Percentiles rank a stretch among this genome's conserved stretches.
Evolutionary conservation across 1,140 invertebrate species (phyloP).

Genomic region (Papilio polyxenes): DNA sequence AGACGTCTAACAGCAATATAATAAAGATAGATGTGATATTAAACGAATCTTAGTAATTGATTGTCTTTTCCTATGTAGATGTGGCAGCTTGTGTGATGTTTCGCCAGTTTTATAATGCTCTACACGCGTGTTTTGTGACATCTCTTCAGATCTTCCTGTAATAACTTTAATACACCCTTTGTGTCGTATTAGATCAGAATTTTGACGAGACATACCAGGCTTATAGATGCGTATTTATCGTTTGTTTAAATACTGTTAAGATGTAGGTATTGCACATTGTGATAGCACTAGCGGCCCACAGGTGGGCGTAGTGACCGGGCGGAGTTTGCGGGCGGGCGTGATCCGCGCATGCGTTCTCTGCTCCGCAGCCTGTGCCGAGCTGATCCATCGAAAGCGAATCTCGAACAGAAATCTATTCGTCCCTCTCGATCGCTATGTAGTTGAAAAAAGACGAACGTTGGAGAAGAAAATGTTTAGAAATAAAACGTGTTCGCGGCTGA

Average conservation of each 20-base stretch:
- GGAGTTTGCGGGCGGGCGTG: conserved; percentile 64
- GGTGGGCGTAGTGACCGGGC: conserved; percentile 74
- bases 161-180: conserved; percentile 33
- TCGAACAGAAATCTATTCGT: conserved; percentile 59
- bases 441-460: conserved; percentile 66
- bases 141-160: conserved; percentile 43
- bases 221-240: conserved; percentile 37
- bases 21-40: conserved; percentile 50
- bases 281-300: conserved; percentile 65
- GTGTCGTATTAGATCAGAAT: conserved; percentile 36
- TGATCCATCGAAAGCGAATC: conserved; percentile 57
- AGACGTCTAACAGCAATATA: conserved; percentile 42
- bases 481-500: conserved; percentile 56
- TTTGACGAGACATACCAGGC: conserved; percentile 33
- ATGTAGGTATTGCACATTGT: conserved; percentile 62
- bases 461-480: conserved; percentile 50
- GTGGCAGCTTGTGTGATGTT: conserved; percentile 76
- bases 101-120: conserved; percentile 77
- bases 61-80: conserved; percentile 72
- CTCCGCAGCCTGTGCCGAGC: conserved; percentile 53
- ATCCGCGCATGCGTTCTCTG: conserved; percentile 65
- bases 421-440: conserved; percentile 62
- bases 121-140: conserved; percentile 65
- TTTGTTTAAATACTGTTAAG: conserved; percentile 43
- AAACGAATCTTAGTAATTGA: conserved; percentile 58